These are phyloP conservation scores for Rhinogobius similis DNA, from an alignment of 2,113 vertebrate species.

Conservation along the genomic window DNA sequence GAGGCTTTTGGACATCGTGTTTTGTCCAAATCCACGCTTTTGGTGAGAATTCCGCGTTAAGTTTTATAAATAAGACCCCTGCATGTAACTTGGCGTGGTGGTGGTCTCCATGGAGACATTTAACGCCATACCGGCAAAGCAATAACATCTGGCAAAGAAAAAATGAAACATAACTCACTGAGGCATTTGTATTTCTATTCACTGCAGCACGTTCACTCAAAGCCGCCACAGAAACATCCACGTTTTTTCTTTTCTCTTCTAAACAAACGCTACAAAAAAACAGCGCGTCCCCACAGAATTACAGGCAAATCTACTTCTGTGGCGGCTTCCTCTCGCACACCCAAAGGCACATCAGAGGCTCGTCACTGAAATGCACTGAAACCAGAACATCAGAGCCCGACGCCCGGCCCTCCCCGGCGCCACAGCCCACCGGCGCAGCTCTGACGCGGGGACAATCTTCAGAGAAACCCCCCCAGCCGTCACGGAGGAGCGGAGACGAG, in stretches of 20 bases:
- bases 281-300: slow-evolving; percentile 30
- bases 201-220: no score
- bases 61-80: no score
- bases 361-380: slow-evolving; percentile 48
- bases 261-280: slow-evolving; percentile 35
- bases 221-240: slow-evolving; percentile 28
- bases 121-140: no score
- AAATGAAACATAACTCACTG: no score
- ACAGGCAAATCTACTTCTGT: slow-evolving; percentile 30
- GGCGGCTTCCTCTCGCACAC: slow-evolving; percentile 31
- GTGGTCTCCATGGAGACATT: no score
- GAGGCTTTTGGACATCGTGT: no score
- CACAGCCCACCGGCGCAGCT: neutral
- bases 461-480: slow-evolving; percentile 11
- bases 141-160: no score
- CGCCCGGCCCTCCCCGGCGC: slow-evolving; percentile 26
- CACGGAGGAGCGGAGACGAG: neutral
- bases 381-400: slow-evolving; percentile 54
- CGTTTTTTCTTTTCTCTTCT: slow-evolving; percentile 31
- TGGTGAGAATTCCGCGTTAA: no score
- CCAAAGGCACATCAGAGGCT: slow-evolving; percentile 61
- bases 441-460: slow-evolving; percentile 37
- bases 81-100: no score
- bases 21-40: no score
- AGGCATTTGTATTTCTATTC: no score